Conservation (phyloP, 2,113 vertebrate genomes). For the Sialia sialis region DNA sequence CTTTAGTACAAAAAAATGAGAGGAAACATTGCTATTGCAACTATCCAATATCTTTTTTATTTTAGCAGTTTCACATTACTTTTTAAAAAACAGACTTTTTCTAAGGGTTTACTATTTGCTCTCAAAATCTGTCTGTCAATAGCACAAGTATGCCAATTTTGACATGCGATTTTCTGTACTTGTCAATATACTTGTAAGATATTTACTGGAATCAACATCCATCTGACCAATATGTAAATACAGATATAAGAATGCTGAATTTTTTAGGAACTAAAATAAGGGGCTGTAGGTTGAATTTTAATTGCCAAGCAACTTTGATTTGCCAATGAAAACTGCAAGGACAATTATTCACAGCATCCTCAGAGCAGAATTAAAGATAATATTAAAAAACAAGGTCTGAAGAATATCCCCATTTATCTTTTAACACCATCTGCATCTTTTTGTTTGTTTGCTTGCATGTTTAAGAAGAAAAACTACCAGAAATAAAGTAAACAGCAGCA, state of each 20-base stretch:
- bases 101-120: neutral
- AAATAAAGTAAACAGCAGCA: neutral
- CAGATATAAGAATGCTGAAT: neutral
- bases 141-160: neutral
- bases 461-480: neutral
- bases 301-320: neutral
- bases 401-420: neutral
- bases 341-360: neutral
- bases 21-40: neutral
- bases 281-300: neutral
- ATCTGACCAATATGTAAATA: neutral
- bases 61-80: neutral
- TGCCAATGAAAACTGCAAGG: neutral
- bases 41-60: neutral
- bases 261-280: neutral
- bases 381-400: neutral
- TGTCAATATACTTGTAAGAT: neutral
- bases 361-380: neutral
- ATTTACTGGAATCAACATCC: neutral
- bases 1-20: neutral
- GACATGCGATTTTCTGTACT: neutral
- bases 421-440: neutral
- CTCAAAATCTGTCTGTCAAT: neutral
- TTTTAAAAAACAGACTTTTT: neutral
- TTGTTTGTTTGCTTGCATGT: neutral